Evolutionary conservation across 2,888 invertebrate species (phyloP), one percentile per base, ranked within the genome.

Genomic region (Parochlus steinenii): DNA sequence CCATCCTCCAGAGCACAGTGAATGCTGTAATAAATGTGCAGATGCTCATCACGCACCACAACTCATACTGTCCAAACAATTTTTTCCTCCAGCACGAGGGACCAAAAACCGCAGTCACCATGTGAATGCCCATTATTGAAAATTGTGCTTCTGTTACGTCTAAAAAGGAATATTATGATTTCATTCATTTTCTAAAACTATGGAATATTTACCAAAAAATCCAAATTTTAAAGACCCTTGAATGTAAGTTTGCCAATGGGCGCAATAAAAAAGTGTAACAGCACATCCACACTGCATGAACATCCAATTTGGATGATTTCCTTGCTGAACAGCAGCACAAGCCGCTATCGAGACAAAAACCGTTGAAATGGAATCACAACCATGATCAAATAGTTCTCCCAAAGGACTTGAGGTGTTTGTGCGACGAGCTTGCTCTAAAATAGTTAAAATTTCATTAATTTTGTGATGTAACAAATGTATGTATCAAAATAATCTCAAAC

Each of bases 301-400:
- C 74, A 97, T 81, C 79, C 90, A 85, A 39, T 78, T 78, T 11
- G 93, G 90, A 55, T 83, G 78, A 47, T 79, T 70, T 4, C 98
- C 98, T 43, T 98, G 64, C 51, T 87, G 85, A 41, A 95, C 79
- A 20, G 93, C 81, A 51, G 89, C 80, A 54, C 92, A 92, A 1
- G 89, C 85, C 10, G 95, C 92, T 7, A 98, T 60, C 2, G 92
- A 87, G 32, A 98, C 95, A 63, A 98, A 95, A 42, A 97, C 87
- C 58, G 95, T 93, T 15, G 95, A 93, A 58, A 97, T 77, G 25
- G 95, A 90, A 63, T 99, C 98, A 63, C 98, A 98, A n/a, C 98
- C 98, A 62, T 98, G 98, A 64, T 98, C 98, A 60, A 99, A 98
- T 16, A 98, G 70, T 64, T 98, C 98, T 10, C 98, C 98, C 11